Base-by-base conservation (phyloP, 35 echinoderm and acorn worm species). In the Heliocidaris erythrogramma region DNA sequence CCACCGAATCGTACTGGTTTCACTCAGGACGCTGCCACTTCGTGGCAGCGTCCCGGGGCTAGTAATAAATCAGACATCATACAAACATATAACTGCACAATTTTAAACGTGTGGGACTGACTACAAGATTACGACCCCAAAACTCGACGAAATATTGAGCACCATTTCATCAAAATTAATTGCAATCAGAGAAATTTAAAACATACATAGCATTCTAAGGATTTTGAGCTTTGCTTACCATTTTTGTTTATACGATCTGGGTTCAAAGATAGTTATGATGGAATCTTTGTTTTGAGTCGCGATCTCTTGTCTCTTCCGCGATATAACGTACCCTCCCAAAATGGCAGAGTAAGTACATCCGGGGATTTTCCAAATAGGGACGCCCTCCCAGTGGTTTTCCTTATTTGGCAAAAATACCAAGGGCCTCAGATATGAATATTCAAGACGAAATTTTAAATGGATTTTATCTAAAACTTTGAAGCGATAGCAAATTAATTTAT, bases 321-420 rank as follows among this genome's bases (percentile, higher is more conserved):
- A 86, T 86, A 24, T 86, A 12, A n/a, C 13, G 87, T 47, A 89
- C 29, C 87, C 87, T 89, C 87, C 87, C 87, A 89, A 89, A 47
- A 89, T 89, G 87, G 87, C 87, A 89, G 87, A 89, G 42, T 88
- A 48, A 21, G 86, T 89, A 89, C 87, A 89, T 89, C 87, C 87
- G 87, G 87, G 87, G 35, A 42, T 42, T 35, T 89, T 47, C 9
- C 17, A 42, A 47, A 48, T 48, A 89, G 87, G 87, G 87, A 89
- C 87, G 87, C 87, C 87, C 87, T 89, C 87, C 87, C 87, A 48
- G 87, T 89, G 87, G 87, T 89, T 89, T 89, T 89, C 87, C 87
- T 89, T 89, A 89, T 89, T 89, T 89, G 87, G 87, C 87, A 89
- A 89, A 89, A 89, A 89, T 89, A 89, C 86, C 87, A 89, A 31